phyloP scores from a whole-genome alignment of 2,888 invertebrate species.

The Quadroppia sp. region DNA sequence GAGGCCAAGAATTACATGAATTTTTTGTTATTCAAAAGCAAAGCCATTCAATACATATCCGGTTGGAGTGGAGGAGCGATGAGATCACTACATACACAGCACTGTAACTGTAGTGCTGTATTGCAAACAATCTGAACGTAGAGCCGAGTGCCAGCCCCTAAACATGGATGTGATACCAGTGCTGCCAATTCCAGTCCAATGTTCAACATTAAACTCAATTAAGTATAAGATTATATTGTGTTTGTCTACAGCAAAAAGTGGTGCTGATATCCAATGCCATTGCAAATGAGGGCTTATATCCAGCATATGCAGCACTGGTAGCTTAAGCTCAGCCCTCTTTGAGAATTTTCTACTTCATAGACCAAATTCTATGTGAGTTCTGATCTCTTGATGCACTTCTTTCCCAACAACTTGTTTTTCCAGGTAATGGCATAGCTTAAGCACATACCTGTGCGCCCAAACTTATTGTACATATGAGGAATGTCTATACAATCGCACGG shows the following conservation, averaged over 20 bases:
- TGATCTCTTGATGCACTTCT: not conserved
- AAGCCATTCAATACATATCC: constrained; percentile 26
- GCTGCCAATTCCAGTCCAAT: not conserved
- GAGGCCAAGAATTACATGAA: constrained; percentile 18
- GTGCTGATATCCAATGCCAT: not conserved
- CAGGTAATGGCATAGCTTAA: constrained; percentile 8
- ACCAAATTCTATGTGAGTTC: constrained; percentile 14
- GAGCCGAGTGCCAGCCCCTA: not conserved
- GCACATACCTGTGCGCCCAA: constrained; percentile 16
- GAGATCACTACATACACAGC: not conserved
- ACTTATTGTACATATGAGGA: not conserved
- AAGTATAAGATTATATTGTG: not conserved
- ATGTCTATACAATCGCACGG: not conserved
- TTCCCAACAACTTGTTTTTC: constrained; percentile 26
- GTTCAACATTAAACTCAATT: not conserved
- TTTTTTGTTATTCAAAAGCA: constrained; percentile 1
- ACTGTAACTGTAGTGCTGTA: not conserved
- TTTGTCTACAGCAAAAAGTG: not conserved
- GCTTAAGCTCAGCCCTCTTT: constrained; percentile 2
- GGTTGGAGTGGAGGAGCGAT: not conserved
- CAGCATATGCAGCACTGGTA: not conserved
- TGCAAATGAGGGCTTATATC: not conserved
- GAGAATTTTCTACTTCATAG: not conserved
- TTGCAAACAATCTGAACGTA: not conserved
- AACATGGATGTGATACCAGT: not conserved